Evolutionary conservation across 1,140 invertebrate species (phyloP).

Genomic region (Aphidius gifuensis): DNA sequence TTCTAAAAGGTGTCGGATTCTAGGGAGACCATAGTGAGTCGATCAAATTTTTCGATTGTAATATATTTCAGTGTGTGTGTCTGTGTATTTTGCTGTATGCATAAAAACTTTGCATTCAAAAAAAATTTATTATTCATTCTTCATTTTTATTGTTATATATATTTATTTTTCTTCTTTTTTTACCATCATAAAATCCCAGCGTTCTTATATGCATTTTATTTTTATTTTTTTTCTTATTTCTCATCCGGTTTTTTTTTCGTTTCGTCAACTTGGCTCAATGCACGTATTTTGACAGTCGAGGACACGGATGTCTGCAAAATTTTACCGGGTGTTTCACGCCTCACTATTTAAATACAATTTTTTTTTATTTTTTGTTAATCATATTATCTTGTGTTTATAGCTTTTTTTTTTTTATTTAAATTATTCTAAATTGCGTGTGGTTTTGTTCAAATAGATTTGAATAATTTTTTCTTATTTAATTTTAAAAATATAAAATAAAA

Average conservation of each 20-base stretch:
- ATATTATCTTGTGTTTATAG: too few species aligned
- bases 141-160: not conserved
- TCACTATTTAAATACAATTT: conserved; percentile 31
- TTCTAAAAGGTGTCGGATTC: conserved; percentile 23
- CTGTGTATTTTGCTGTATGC: not conserved
- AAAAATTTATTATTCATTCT: conserved; percentile 7
- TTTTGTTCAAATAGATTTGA: too few species aligned
- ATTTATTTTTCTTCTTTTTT: conserved; percentile 8
- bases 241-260: conserved; percentile 28
- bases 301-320: conserved; percentile 48
- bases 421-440: too few species aligned
- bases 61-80: too few species aligned
- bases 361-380: conserved; percentile 18
- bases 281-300: conserved; percentile 52
- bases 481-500: too few species aligned
- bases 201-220: conserved; percentile 7
- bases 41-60: not conserved
- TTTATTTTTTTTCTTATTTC: conserved; percentile 18
- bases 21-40: conserved; percentile 6
- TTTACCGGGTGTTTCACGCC: conserved; percentile 52
- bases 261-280: conserved; percentile 45
- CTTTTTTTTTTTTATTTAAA: too few species aligned
- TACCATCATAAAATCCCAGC: conserved; percentile 8
- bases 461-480: too few species aligned
- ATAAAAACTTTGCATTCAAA: not conserved